Conservation (phyloP, 2,113 vertebrate species). For the Salvator merianae region DNA sequence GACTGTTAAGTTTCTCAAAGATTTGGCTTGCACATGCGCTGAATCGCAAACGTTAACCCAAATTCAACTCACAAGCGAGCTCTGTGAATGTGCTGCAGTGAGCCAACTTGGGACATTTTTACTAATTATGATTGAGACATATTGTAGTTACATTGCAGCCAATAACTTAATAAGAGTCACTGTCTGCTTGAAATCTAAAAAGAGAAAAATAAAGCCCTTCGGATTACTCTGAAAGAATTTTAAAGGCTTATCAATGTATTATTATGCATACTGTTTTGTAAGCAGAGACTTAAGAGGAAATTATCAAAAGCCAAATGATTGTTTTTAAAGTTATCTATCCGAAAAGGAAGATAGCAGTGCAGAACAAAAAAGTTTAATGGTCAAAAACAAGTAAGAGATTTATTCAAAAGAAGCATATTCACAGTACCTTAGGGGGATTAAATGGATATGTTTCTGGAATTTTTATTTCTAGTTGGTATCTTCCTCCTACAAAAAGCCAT, state of each 20-base stretch:
- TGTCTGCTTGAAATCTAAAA: background rate
- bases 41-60: too few relatives aligned
- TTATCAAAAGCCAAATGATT: background rate
- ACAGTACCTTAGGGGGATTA: constrained; percentile 95
- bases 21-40: too few relatives aligned
- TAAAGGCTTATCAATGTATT: background rate
- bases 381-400: constrained; percentile 32
- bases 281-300: background rate
- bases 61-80: too few relatives aligned
- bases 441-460: constrained; percentile 99
- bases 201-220: background rate
- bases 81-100: too few relatives aligned
- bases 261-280: background rate
- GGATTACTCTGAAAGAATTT: background rate
- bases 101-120: too few relatives aligned
- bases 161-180: background rate
- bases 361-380: background rate
- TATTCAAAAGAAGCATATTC: constrained; percentile 42
- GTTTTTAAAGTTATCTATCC: background rate
- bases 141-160: background rate
- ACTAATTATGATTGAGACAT: background rate
- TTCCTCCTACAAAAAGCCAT: constrained; percentile 83
- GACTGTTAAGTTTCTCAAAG: too few relatives aligned
- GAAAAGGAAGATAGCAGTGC: background rate
- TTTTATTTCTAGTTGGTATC: constrained; percentile 98